These are phyloP conservation scores for Pedionomus torquatus DNA, from an alignment of 2,113 vertebrate species.

Conservation along the genomic window DNA sequence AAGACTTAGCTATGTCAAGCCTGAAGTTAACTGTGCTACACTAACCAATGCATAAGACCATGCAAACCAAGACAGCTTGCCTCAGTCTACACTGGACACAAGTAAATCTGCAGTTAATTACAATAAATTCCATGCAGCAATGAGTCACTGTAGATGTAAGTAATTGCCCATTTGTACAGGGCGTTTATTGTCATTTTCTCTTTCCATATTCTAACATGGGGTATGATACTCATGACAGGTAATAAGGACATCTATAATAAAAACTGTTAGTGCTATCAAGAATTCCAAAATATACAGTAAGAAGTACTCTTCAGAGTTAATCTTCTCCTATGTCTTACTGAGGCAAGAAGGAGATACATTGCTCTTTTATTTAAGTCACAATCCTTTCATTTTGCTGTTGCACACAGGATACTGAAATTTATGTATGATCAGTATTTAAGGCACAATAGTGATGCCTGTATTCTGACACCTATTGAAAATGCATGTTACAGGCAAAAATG, in stretches of 20 bases:
- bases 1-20: not conserved
- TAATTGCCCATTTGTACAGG: not conserved
- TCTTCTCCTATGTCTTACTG: not conserved
- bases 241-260: not conserved
- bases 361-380: not conserved
- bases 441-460: not conserved
- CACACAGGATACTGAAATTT: not conserved
- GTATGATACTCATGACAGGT: not conserved
- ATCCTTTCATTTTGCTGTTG: not conserved
- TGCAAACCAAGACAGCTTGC: constrained; percentile 29
- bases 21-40: not conserved
- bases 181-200: not conserved
- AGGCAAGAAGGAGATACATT: not conserved
- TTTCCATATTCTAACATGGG: not conserved
- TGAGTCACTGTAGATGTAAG: not conserved
- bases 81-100: not conserved
- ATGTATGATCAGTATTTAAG: not conserved
- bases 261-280: not conserved
- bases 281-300: not conserved
- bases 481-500: not conserved
- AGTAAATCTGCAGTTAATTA: constrained; percentile 40
- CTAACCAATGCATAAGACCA: not conserved
- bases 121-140: not conserved
- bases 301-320: not conserved
- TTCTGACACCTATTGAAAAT: not conserved